Conservation (phyloP, 2,113 vertebrate species). For the Myocastor coypus region DNA sequence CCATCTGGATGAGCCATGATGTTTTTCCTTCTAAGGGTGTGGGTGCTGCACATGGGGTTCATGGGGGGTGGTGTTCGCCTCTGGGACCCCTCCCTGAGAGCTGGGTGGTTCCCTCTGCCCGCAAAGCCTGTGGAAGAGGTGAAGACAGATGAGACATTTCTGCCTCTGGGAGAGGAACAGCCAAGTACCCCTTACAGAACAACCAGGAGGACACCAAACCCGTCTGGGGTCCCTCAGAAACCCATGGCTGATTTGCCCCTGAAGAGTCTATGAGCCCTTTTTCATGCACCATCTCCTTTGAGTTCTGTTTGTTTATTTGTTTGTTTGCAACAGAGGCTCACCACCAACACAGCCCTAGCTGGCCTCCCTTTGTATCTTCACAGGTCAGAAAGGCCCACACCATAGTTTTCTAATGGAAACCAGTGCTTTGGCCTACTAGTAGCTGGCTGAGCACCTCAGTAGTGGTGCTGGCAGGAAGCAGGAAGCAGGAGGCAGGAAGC, state of each 20-base stretch:
- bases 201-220: background rate
- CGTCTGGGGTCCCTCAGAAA: background rate
- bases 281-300: background rate
- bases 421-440: background rate
- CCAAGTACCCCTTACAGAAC: rapidly evolving
- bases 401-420: background rate
- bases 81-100: background rate
- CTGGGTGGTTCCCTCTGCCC: background rate
- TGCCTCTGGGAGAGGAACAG: background rate
- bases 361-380: background rate
- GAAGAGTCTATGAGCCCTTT: background rate
- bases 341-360: background rate
- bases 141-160: background rate
- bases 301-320: background rate
- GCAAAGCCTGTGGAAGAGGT: background rate
- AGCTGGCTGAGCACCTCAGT: background rate
- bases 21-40: background rate
- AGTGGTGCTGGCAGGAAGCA: background rate
- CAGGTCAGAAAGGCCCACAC: background rate
- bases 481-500: background rate
- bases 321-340: background rate
- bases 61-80: background rate
- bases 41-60: background rate
- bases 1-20: background rate
- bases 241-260: background rate